Percentiles rank a stretch among this genome's conserved stretches.
Conservation (phyloP, 1,140 invertebrate species). For the Hormaphis cornu region DNA sequence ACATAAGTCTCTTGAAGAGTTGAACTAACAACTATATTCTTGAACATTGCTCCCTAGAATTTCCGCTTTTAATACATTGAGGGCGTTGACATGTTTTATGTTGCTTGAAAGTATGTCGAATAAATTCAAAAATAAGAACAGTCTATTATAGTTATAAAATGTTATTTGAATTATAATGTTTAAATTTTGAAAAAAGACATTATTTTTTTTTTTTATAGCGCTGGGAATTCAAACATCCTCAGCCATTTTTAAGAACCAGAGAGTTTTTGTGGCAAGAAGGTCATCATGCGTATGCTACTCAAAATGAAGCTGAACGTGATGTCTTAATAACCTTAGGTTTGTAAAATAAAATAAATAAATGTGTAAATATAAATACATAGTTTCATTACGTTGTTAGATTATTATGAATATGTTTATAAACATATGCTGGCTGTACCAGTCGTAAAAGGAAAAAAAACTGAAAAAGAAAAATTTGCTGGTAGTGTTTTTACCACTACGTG, state of each 20-base stretch:
- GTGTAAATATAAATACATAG: background rate
- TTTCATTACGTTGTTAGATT: slow-evolving; percentile 46
- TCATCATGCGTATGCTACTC: slow-evolving; percentile 82
- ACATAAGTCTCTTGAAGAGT: no score
- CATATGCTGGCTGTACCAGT: slow-evolving; percentile 91
- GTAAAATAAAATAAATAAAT: background rate
- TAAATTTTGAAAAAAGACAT: no score
- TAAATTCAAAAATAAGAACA: no score
- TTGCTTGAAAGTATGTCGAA: no score
- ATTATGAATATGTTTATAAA: slow-evolving; percentile 85
- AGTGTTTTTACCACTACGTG: slow-evolving; percentile 96
- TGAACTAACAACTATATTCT: no score
- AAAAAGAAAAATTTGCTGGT: slow-evolving; percentile 99
- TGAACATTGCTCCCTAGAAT: no score
- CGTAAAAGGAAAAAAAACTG: slow-evolving; percentile 88
- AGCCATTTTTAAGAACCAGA: slow-evolving; percentile 92
- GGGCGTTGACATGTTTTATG: no score
- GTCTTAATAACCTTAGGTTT: slow-evolving; percentile 63
- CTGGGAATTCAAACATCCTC: slow-evolving; percentile 99
- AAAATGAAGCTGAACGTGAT: slow-evolving; percentile 80
- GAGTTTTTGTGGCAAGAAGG: slow-evolving; percentile 99
- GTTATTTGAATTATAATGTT: no score
- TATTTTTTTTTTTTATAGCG: slow-evolving; percentile 43
- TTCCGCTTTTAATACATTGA: no score
- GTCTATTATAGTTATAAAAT: no score